phyloP scores from a whole-genome alignment of 2,797 vertebrate genomes.

The Etheostoma nigrum region DNA sequence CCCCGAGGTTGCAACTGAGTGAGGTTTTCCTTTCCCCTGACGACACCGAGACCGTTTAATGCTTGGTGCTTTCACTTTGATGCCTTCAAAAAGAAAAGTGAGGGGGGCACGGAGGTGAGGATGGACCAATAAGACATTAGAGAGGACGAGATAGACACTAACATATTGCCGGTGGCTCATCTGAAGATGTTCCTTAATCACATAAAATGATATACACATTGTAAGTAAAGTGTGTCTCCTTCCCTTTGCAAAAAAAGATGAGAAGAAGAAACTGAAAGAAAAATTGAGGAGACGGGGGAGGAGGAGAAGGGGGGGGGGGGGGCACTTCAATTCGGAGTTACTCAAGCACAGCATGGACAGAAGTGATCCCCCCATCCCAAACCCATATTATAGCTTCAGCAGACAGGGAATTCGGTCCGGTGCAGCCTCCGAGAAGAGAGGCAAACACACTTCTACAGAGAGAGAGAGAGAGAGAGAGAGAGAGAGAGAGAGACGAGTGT shows the following conservation, averaged over 20 bases:
- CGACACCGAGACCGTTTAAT: slow-evolving; percentile 33
- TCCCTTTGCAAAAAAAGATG: neutral
- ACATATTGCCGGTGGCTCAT: neutral
- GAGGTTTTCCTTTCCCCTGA: slow-evolving; percentile 27
- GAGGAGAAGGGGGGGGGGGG: neutral
- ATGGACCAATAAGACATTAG: neutral
- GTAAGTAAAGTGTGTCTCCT: slow-evolving; percentile 25
- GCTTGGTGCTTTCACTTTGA: slow-evolving; percentile 53
- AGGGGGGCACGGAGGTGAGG: neutral
- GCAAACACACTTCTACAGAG: too few relatives aligned
- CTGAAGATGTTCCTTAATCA: slow-evolving; percentile 1
- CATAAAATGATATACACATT: neutral
- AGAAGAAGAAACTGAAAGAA: neutral
- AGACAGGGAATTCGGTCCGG: slow-evolving; percentile 44
- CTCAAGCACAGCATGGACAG: slow-evolving; percentile 44
- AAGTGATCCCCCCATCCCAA: slow-evolving; percentile 38
- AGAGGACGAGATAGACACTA: slow-evolving; percentile 8
- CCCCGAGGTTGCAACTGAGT: slow-evolving; percentile 43
- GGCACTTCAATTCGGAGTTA: slow-evolving; percentile 58
- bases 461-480: neutral
- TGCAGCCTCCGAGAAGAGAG: slow-evolving; percentile 13
- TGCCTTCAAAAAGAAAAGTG: slow-evolving; percentile 1
- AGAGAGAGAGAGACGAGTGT: slow-evolving; percentile 10
- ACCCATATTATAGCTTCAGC: slow-evolving; percentile 43
- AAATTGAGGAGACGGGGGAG: neutral